A percentile compares a stretch with the other conserved stretches of the same genome.
These are phyloP conservation scores for Cryptops parisi DNA, from an alignment of 2,888 invertebrate species.

Conservation along the genomic window DNA sequence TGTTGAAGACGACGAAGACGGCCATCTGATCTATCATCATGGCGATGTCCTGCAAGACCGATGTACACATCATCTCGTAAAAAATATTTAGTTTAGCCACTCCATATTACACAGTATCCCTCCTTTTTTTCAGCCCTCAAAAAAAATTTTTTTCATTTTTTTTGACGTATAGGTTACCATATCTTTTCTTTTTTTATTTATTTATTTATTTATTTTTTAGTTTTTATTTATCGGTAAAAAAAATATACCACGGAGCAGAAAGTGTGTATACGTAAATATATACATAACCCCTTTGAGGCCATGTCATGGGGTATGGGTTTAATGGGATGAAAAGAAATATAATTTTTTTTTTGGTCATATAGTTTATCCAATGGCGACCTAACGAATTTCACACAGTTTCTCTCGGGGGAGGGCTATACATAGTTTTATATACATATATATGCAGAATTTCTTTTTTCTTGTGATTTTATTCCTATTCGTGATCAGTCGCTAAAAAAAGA, in stretches of 20 bases:
- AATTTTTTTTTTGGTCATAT: no score
- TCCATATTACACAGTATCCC: slow-evolving; percentile 20
- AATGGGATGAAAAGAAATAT: no score
- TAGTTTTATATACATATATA: no score
- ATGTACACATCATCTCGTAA: slow-evolving; percentile 68
- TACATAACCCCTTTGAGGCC: neutral
- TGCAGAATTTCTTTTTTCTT: no score
- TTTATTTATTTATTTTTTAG: neutral
- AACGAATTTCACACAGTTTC: no score
- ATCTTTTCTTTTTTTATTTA: neutral
- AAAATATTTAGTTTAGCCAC: slow-evolving; percentile 31
- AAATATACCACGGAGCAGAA: neutral
- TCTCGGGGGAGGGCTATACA: no score
- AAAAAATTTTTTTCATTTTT: neutral
- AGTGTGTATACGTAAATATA: neutral
- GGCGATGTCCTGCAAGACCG: slow-evolving; percentile 98
- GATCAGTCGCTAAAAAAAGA: no score
- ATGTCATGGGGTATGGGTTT: neutral
- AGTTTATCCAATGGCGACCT: no score
- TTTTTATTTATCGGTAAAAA: neutral
- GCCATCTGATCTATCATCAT: slow-evolving; percentile 98
- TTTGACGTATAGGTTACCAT: no score
- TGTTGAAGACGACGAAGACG: slow-evolving; percentile 99
- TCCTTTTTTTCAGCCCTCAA: slow-evolving; percentile 17
- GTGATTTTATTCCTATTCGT: no score